Conservation (phyloP, 2,888 invertebrate genomes). For the Pogonocherus hispidulus region DNA sequence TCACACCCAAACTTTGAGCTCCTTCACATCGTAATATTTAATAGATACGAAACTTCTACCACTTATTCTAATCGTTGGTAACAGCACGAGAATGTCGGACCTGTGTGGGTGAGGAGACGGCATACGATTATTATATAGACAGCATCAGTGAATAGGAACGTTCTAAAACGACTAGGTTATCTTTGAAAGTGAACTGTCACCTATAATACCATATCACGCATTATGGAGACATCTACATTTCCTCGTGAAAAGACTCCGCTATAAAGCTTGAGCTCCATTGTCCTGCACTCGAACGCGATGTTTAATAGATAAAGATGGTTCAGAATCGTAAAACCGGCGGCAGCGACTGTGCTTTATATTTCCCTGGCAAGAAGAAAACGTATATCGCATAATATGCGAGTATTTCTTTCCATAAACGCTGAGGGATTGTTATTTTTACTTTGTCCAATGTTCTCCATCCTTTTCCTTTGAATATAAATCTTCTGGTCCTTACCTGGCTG, state of each 20-base stretch:
- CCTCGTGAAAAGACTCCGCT: slow-evolving; percentile 40
- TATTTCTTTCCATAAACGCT: slow-evolving; percentile 27
- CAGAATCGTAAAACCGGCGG: slow-evolving; percentile 41
- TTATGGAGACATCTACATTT: slow-evolving; percentile 19
- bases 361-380: slow-evolving; percentile 31
- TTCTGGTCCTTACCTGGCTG: slow-evolving; percentile 15
- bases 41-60: too few species aligned
- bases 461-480: slow-evolving; percentile 15
- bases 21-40: too few species aligned
- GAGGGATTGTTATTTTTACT: slow-evolving; percentile 27
- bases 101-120: too few species aligned
- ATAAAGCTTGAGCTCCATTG: slow-evolving; percentile 47
- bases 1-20: too few species aligned
- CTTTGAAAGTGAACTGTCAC: too few species aligned
- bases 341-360: slow-evolving; percentile 28
- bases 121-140: too few species aligned
- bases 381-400: slow-evolving; percentile 35
- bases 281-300: slow-evolving; percentile 47
- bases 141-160: too few species aligned
- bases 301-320: slow-evolving; percentile 52
- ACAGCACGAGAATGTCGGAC: too few species aligned
- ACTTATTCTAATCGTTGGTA: too few species aligned
- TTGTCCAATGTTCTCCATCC: not conserved
- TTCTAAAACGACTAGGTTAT: too few species aligned
- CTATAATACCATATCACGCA: too few species aligned